Evolutionary conservation across 2,113 vertebrate species (phyloP), one percentile per base, ranked within the genome.

Genomic region (Takifugu bimaculatus): DNA sequence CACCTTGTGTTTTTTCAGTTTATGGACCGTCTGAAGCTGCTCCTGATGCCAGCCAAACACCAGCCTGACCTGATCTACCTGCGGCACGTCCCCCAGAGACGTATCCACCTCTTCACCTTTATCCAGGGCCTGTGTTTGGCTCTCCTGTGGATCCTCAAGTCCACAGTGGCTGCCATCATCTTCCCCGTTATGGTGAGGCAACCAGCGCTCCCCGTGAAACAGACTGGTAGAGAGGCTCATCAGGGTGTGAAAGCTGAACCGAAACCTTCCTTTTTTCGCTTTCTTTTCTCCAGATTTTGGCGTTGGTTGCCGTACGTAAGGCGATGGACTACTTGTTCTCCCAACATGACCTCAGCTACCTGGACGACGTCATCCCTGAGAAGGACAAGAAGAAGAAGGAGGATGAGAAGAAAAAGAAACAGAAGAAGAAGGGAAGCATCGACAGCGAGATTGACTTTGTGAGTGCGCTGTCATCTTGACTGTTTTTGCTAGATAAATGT

Each of bases 311-410:
- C 0, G 96, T 99, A 58, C 93, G 97, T 71, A 99, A 95, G 85
- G 95, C 94, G 64, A 97, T 99, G 97, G 97, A 99, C 88, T 98
- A 94, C 84, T 49, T 98, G 79, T 98, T 98, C 90, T 97, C 96
- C 50, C 97, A 98, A 80, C 96, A 98, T 0, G 95, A 98, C 84
- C 93, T 99, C 68, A 87, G 97, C 83, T 99, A 97, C 82, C 94
- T 99, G 26, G 97, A 99, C 0, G 97, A 99, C 26, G 92, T 99
- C 86, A 99, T 99, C 89, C 97, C 97, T 62, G 97, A 99, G 89
- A 99, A 98, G 61, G 97, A 99, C 83, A 99, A 99, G 90, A 99
- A 99, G 73, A 99, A 99, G 90, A 99, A 98, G 20, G 97, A 99
- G 74, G 97, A 99, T 0, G 96, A 99, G 70, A 98, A 98, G 90